Evolutionary conservation across 53 echinoderm and acorn worm genomes (phyloP).

Genomic region (Crossaster papposus): DNA sequence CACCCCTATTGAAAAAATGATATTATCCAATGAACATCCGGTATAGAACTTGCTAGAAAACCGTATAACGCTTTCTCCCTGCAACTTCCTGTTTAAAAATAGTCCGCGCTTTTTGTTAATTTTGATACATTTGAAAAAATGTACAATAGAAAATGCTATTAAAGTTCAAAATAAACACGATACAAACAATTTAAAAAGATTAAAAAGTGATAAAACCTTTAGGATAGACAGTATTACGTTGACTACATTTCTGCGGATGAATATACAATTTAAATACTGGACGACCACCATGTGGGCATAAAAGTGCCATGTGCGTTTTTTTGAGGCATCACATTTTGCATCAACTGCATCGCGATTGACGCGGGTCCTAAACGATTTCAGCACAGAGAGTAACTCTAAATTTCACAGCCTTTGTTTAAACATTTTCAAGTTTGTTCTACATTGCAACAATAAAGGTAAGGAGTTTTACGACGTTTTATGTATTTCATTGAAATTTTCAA

Average conservation of each 20-base stretch:
- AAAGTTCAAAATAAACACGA: background rate
- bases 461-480: background rate
- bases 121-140: background rate
- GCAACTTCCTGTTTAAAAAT: constrained; percentile 32
- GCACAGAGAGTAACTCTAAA: background rate
- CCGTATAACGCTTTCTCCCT: constrained; percentile 34
- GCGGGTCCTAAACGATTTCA: background rate
- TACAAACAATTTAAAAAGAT: background rate
- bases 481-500: too few relatives aligned
- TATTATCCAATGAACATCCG: constrained; percentile 37
- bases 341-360: background rate
- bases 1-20: background rate
- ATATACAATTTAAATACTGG: constrained; percentile 29
- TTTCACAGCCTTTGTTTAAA: background rate
- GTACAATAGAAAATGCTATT: background rate
- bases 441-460: background rate
- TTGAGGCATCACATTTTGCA: background rate
- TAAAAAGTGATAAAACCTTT: background rate
- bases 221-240: too few relatives aligned
- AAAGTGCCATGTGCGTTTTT: constrained; percentile 48
- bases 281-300: constrained; percentile 7
- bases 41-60: constrained; percentile 46
- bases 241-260: constrained; percentile 1
- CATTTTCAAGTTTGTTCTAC: background rate
- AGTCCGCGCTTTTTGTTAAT: background rate